Percentiles rank a stretch among this genome's conserved stretches.
Evolutionary conservation across 2,888 invertebrate genomes (phyloP).

Genomic region (Oasisia sp.): DNA sequence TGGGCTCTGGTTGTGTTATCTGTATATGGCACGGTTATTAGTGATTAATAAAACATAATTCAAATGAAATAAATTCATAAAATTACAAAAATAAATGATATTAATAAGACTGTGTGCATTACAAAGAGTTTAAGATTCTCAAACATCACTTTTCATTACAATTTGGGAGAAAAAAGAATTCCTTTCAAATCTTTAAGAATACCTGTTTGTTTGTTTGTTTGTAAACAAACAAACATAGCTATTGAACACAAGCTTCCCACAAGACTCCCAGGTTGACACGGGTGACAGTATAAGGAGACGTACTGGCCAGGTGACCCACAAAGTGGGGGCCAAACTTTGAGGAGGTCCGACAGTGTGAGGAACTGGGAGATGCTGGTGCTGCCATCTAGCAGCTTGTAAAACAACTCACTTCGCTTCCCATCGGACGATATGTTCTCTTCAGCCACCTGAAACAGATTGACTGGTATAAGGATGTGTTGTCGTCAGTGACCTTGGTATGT

Average conservation of each 20-base stretch:
- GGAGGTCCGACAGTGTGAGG: slow-evolving; percentile 49
- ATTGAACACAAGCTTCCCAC: background rate
- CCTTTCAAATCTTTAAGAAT: too few relatives aligned
- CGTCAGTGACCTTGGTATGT: background rate
- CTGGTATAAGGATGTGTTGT: background rate
- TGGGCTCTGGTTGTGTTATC: too few relatives aligned
- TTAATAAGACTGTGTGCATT: too few relatives aligned
- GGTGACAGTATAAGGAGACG: background rate
- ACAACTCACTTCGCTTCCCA: slow-evolving; percentile 48
- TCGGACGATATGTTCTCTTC: slow-evolving; percentile 48
- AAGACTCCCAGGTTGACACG: background rate
- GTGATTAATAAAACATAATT: too few relatives aligned
- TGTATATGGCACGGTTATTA: too few relatives aligned
- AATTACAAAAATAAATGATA: background rate
- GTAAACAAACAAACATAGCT: too few relatives aligned
- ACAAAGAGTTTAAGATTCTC: too few relatives aligned
- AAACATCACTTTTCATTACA: too few relatives aligned
- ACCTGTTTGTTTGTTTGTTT: too few relatives aligned
- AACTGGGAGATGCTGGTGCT: slow-evolving; percentile 46
- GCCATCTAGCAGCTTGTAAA: slow-evolving; percentile 46
- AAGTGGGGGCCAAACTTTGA: slow-evolving; percentile 57
- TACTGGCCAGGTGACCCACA: slow-evolving; percentile 22
- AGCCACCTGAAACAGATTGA: slow-evolving; percentile 43
- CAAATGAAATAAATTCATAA: too few relatives aligned
- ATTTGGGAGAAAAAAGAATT: too few relatives aligned